phyloP scores from a whole-genome alignment of 1,140 invertebrate genomes.

The Fopius arisanus region DNA sequence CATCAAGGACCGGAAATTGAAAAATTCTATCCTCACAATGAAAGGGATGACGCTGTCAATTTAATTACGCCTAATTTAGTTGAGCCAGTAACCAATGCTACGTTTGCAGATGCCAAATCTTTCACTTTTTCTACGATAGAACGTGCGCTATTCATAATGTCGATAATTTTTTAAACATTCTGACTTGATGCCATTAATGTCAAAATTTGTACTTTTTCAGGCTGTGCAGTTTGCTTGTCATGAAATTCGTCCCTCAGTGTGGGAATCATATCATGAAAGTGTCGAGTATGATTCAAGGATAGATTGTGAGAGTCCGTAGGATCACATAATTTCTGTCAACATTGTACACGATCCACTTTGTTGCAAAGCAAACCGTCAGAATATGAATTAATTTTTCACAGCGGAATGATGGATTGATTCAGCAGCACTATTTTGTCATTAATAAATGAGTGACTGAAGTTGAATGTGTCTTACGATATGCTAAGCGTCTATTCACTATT shows the following conservation, averaged over 20 bases:
- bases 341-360: neutral
- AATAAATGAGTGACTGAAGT: conserved; percentile 11
- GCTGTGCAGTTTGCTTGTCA: conserved; percentile 8
- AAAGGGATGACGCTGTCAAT: too few relatives aligned
- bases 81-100: neutral
- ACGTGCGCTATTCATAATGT: neutral
- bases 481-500: neutral
- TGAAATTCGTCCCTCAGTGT: conserved; percentile 22
- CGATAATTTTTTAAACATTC: neutral
- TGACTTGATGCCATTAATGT: neutral
- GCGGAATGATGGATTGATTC: conserved; percentile 19
- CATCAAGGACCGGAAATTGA: neutral
- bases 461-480: neutral
- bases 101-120: neutral
- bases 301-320: neutral
- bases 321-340: neutral
- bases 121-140: neutral
- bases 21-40: too few relatives aligned
- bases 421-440: conserved; percentile 26
- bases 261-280: neutral
- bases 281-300: neutral
- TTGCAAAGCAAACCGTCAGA: neutral
- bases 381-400: conserved; percentile 2
- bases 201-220: conserved; percentile 25
- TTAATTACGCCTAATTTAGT: neutral